phyloP scores from a whole-genome alignment of 2,888 invertebrate species.

The Cybosia mesomella region DNA sequence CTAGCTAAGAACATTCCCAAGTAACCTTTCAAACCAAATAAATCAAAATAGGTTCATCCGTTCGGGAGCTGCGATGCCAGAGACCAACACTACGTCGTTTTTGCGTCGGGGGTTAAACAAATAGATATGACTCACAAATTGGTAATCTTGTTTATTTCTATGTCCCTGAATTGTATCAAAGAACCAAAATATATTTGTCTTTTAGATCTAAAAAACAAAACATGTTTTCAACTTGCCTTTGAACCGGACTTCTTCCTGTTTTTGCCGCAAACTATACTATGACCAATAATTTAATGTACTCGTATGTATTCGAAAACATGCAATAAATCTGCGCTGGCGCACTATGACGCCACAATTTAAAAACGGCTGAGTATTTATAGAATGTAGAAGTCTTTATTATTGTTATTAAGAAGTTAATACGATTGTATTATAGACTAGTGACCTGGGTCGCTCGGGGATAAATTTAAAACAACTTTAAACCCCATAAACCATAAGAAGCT shows the following conservation, averaged over 20 bases:
- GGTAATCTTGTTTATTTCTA: not conserved
- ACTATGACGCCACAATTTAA: conserved; percentile 34
- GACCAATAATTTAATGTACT: not conserved
- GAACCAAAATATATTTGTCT: not conserved
- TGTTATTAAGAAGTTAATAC: conserved; percentile 11
- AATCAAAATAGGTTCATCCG: no score
- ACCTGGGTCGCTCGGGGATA: not conserved
- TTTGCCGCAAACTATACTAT: not conserved
- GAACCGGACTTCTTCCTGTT: conserved; percentile 10
- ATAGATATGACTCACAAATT: no score
- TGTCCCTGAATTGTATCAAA: not conserved
- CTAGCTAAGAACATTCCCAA: no score
- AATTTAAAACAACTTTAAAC: not conserved
- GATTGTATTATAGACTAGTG: not conserved
- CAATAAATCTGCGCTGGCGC: conserved; percentile 44
- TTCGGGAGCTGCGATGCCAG: no score
- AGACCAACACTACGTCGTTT: no score
- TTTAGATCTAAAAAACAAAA: not conserved
- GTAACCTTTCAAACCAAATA: no score
- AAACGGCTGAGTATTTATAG: conserved; percentile 43
- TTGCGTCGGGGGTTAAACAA: no score
- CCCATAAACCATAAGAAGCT: no score
- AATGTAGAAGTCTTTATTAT: conserved; percentile 29
- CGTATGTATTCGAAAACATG: conserved; percentile 45
- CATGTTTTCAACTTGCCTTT: not conserved